Evolutionary conservation across 2,888 invertebrate genomes (phyloP).

Genomic region (Nemurella pictetii): DNA sequence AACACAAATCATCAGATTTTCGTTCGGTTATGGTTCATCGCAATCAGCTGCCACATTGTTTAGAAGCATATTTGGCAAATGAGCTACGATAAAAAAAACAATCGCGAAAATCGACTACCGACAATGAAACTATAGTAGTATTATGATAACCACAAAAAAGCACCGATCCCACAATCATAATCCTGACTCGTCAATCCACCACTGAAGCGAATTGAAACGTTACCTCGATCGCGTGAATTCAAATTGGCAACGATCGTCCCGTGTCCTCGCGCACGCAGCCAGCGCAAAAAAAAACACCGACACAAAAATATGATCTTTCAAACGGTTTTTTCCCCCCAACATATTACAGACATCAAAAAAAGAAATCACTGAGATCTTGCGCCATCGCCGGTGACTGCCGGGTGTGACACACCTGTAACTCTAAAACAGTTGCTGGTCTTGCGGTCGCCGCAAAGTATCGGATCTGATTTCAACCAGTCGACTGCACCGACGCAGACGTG

Average conservation of each 20-base stretch:
- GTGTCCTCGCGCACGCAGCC: not conserved
- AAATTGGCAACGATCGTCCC: no score
- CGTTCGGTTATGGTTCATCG: not conserved
- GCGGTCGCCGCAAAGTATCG: not conserved
- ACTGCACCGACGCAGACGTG: no score
- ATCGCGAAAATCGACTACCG: not conserved
- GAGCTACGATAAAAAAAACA: not conserved
- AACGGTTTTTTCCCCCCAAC: not conserved
- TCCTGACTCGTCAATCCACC: no score
- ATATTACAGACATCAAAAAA: no score
- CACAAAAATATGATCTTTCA: not conserved
- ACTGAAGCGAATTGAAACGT: not conserved
- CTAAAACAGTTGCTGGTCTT: not conserved
- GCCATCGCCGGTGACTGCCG: not conserved
- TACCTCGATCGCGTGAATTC: not conserved
- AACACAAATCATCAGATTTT: no score
- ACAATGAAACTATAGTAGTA: no score
- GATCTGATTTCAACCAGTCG: not conserved
- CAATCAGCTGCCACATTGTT: not conserved
- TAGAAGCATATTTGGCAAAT: not conserved
- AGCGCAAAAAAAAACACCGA: not conserved
- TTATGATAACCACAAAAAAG: no score
- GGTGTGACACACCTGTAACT: not conserved
- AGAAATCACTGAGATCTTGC: no score
- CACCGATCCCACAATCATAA: no score